phyloP scores from a whole-genome alignment of 2,113 vertebrate genomes.

The Chauna torquata region DNA sequence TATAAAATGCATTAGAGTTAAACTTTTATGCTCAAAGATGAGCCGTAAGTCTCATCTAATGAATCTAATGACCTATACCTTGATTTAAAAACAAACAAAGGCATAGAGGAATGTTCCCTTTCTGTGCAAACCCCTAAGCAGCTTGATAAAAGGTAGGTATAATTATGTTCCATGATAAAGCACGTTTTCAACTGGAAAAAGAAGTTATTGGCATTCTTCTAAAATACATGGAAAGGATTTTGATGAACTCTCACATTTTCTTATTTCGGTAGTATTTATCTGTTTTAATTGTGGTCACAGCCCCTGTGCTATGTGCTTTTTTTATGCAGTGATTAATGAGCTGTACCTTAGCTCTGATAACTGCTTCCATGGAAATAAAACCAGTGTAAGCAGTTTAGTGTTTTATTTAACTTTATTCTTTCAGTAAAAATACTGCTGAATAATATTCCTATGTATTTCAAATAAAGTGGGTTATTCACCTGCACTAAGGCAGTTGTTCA shows the following conservation, averaged over 20 bases:
- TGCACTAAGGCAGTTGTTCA: neutral
- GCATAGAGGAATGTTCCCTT: neutral
- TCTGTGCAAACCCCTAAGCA: neutral
- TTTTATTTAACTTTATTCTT: slow-evolving; percentile 61
- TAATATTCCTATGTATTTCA: neutral
- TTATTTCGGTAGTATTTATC: neutral
- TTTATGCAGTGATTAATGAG: neutral
- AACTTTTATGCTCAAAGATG: neutral
- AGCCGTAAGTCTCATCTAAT: neutral
- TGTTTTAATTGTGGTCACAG: neutral
- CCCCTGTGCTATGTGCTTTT: neutral
- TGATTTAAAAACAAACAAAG: neutral
- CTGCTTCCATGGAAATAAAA: slow-evolving; percentile 37
- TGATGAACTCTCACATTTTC: neutral
- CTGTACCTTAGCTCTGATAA: neutral
- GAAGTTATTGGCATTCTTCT: neutral
- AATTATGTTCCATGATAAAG: neutral
- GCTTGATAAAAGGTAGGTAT: neutral
- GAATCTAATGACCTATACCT: neutral
- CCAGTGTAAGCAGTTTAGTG: slow-evolving; percentile 1
- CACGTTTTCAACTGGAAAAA: neutral
- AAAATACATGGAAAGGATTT: neutral
- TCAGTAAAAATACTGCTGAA: slow-evolving; percentile 5
- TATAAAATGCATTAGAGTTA: neutral
- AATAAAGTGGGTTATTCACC: neutral